phyloP scores from a whole-genome alignment of 2,888 invertebrate species.

The Blomia tropicalis region DNA sequence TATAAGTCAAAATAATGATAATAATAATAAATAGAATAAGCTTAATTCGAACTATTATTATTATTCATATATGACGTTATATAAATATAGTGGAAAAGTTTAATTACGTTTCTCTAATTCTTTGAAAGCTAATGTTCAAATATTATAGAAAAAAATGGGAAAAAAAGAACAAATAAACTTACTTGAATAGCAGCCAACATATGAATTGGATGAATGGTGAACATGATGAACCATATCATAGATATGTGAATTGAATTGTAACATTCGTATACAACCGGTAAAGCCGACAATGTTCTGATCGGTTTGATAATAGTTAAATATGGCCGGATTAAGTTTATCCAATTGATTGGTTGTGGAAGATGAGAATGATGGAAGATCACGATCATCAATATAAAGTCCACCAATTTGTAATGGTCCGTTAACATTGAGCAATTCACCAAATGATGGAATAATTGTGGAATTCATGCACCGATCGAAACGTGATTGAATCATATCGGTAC shows the following conservation, averaged over 20 bases:
- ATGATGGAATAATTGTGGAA: conserved; percentile 59
- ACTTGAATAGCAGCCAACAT: conserved; percentile 17
- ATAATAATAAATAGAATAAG: too few species aligned
- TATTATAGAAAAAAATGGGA: too few species aligned
- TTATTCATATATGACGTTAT: too few species aligned
- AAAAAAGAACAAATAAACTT: background rate
- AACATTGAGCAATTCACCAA: conserved; percentile 85
- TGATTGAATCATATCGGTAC: conserved; percentile 57
- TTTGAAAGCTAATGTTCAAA: too few species aligned
- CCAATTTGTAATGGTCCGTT: conserved; percentile 88
- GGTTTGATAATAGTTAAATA: background rate
- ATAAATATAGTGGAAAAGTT: too few species aligned
- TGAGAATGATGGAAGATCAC: too few species aligned
- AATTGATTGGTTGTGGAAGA: background rate
- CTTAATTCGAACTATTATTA: too few species aligned
- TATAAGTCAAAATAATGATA: too few species aligned
- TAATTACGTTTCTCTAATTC: too few species aligned
- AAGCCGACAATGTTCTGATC: conserved; percentile 44
- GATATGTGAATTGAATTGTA: conserved; percentile 71
- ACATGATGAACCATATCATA: conserved; percentile 17
- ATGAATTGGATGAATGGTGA: conserved; percentile 22
- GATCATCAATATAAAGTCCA: conserved; percentile 67
- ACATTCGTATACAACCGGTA: conserved; percentile 84
- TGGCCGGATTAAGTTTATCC: background rate
- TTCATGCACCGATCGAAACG: conserved; percentile 51